These are phyloP conservation scores for Lophotis ruficrista DNA, from an alignment of 2,113 vertebrate species.

Conservation along the genomic window DNA sequence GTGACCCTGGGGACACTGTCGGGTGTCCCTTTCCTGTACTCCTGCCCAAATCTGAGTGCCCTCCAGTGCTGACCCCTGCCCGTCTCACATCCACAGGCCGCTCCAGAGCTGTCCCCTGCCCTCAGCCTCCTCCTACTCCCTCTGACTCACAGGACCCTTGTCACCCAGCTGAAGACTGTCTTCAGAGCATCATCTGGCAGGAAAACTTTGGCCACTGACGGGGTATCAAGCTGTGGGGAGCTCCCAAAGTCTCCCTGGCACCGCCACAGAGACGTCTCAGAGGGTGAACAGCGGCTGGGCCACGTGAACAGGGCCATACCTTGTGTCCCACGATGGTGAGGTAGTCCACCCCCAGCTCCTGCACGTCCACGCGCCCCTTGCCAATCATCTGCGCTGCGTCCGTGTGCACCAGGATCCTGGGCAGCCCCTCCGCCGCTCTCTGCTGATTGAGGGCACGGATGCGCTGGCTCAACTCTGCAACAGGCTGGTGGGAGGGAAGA, in stretches of 20 bases:
- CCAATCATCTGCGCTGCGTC: constrained; percentile 94
- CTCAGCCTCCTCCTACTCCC: not conserved
- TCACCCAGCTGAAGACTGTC: not conserved
- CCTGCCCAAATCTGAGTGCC: not conserved
- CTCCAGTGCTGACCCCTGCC: not conserved
- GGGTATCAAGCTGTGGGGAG: not conserved
- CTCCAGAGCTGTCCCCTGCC: not conserved
- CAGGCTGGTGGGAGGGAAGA: constrained; percentile 72
- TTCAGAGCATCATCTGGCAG: not conserved
- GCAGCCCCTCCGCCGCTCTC: not conserved
- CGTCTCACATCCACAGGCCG: not conserved
- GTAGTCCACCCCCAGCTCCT: constrained; percentile 90
- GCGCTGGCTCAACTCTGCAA: constrained; percentile 82
- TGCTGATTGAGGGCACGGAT: constrained; percentile 75
- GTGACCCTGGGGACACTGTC: not conserved
- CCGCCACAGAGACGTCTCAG: not conserved
- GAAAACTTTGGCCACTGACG: not conserved
- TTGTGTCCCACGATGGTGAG: constrained; percentile 96
- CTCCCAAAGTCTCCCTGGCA: not conserved
- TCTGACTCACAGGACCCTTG: accelerated
- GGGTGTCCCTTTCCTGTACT: not conserved
- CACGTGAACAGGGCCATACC: constrained; percentile 39
- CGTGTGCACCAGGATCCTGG: constrained; percentile 85
- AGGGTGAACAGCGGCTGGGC: accelerated
- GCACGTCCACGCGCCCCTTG: constrained; percentile 85